Evolutionary conservation across 2,888 invertebrate species (phyloP), one percentile per base, ranked within the genome.

Genomic region (Drosophila mercatorum): DNA sequence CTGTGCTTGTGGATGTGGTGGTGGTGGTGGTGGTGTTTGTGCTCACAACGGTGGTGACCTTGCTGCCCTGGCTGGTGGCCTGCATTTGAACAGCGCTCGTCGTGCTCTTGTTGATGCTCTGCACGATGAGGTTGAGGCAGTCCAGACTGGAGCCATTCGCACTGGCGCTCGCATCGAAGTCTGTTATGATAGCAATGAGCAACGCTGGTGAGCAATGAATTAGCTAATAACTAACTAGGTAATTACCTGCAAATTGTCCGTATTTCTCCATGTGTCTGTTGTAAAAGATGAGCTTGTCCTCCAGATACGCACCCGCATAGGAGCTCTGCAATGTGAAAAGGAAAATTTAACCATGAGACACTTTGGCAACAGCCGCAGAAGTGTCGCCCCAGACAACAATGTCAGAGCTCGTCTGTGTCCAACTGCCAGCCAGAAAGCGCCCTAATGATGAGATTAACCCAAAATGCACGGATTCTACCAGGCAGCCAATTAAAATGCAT

Each of bases 51-150:
- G 70, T 59, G 44, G 55, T 28, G 3, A 17, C 31, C 56, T 65
- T 72, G 41, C 59, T 77, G 68, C 74, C 71, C 28, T 22, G 22
- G 22, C 31, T 31, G 44, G 51, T 70, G 56, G 57, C 62, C 52
- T 53, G 75, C 26, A 51, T 46, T 28, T 68, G 74, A 10, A 61
- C 56, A 2, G 68, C 53, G 22, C 36, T 71, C 14, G 88, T 74
- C 6, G 85, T 80, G 75, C 73, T 89, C 75, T 91, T 92, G 69
- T 94, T 94, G 74, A 96, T 95, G 91, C 95, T 95, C 92, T 96
- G 95, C 34, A 96, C 96, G 78, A 96, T 96, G 64, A 95, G 93
- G 82, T 95, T 95, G 31, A 96, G 93, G 80, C 95, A 95, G 91
- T 96, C 95, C 74, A 96, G 92, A 83, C 95, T 95, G 26, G 94